Percentiles rank a stretch among this genome's conserved stretches.
phyloP scores from a whole-genome alignment of 2,113 vertebrate genomes.

The Synodontis membranacea region DNA sequence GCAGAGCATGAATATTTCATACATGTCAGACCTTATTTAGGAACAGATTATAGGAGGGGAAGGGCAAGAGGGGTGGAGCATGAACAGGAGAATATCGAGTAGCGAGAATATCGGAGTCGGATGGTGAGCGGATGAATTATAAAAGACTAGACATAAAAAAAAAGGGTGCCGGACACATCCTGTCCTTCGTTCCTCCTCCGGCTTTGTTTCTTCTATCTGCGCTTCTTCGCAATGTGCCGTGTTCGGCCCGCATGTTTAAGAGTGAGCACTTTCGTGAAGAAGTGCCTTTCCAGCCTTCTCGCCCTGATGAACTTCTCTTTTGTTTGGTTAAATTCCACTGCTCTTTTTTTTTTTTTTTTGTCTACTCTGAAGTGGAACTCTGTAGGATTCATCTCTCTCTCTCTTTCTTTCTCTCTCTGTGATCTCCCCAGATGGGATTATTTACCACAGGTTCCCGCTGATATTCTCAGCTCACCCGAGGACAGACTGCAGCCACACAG shows the following conservation, averaged over 20 bases:
- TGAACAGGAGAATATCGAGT: slow-evolving; percentile 4
- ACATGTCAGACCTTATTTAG: slow-evolving; percentile 54
- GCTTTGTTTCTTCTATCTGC: background rate
- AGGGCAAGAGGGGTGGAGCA: slow-evolving; percentile 37
- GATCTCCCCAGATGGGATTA: slow-evolving; percentile 48
- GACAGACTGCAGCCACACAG: slow-evolving; percentile 51
- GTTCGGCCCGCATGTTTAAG: background rate
- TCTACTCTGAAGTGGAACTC: slow-evolving; percentile 39
- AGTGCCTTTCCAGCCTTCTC: background rate
- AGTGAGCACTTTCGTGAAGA: background rate
- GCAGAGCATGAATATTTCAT: slow-evolving; percentile 56
- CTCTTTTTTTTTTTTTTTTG: background rate
- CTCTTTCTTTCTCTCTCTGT: slow-evolving; percentile 28
- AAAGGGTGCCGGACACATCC: background rate
- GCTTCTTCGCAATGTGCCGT: background rate
- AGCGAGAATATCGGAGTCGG: slow-evolving; percentile 18
- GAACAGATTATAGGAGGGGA: slow-evolving; percentile 43
- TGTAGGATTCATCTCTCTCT: slow-evolving; percentile 31
- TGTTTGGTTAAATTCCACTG: background rate
- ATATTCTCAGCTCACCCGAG: slow-evolving; percentile 46
- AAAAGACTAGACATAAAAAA: slow-evolving; percentile 15
- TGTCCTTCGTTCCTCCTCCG: slow-evolving; percentile 7
- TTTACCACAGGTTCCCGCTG: slow-evolving; percentile 47
- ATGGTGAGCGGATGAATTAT: slow-evolving; percentile 31
- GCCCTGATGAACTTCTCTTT: background rate